Evolutionary conservation across 2,888 invertebrate species (phyloP).

Genomic region (Temnothorax rugatulus): DNA sequence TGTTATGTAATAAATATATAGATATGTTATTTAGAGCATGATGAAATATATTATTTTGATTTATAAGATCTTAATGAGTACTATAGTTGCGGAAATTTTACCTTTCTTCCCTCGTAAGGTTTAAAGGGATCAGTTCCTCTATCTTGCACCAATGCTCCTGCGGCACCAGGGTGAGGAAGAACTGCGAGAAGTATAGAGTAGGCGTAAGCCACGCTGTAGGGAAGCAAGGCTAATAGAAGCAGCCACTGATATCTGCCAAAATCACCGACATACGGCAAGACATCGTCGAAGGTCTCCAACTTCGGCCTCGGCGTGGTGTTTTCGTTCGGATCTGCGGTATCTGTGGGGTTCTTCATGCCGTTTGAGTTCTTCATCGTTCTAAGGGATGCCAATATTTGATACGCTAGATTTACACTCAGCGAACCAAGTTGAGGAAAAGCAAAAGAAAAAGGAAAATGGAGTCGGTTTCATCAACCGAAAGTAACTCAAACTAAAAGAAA

Average conservation of each 20-base stretch:
- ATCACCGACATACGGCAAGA: constrained; percentile 86
- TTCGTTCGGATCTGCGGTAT: constrained; percentile 61
- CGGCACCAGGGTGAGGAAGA: constrained; percentile 87
- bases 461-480: background rate
- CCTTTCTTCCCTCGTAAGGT: constrained; percentile 84
- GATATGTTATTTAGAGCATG: background rate
- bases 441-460: background rate
- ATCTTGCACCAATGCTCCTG: constrained; percentile 87
- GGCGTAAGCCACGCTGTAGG: constrained; percentile 86
- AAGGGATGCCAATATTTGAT: background rate
- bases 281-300: constrained; percentile 86
- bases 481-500: background rate
- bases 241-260: constrained; percentile 87
- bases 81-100: constrained; percentile 68
- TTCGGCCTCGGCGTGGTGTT: constrained; percentile 78
- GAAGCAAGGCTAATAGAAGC: constrained; percentile 86
- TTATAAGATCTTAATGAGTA: background rate
- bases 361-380: constrained; percentile 66
- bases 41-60: background rate
- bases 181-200: constrained; percentile 87
- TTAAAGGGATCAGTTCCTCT: constrained; percentile 80
- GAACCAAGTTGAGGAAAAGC: background rate
- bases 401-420: background rate
- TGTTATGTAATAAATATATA: background rate
- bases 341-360: constrained; percentile 46